These are phyloP conservation scores for Sphyrna mokarran DNA, from an alignment of 2,113 vertebrate genomes.

Conservation along the genomic window DNA sequence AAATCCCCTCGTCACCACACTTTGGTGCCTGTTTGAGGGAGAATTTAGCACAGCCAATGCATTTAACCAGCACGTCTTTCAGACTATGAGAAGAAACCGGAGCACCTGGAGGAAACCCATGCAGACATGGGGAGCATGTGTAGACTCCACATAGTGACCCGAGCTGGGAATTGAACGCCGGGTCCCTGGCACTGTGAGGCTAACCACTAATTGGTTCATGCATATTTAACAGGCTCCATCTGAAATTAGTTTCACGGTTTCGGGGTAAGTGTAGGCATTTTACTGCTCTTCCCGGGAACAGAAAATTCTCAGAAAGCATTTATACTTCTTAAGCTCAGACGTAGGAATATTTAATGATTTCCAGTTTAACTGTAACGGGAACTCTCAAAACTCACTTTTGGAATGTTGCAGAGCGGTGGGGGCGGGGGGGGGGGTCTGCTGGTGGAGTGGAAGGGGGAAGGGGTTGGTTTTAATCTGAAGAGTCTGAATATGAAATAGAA, in stretches of 20 bases:
- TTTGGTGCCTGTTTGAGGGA: too few species aligned
- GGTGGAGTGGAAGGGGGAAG: too few species aligned
- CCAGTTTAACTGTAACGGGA: neutral
- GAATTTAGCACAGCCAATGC: too few species aligned
- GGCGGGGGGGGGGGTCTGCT: too few species aligned
- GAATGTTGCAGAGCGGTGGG: neutral
- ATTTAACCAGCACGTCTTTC: too few species aligned
- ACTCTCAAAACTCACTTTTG: neutral
- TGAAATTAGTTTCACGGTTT: neutral
- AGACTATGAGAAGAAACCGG: too few species aligned
- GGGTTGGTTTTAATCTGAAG: neutral
- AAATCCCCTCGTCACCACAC: too few species aligned
- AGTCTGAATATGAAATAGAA: neutral
- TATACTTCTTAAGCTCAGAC: neutral
- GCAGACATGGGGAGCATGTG: too few species aligned
- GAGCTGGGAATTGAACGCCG: too few species aligned
- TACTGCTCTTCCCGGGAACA: neutral
- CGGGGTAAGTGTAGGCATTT: neutral
- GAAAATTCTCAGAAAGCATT: neutral
- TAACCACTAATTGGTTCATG: neutral
- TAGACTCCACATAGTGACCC: too few species aligned
- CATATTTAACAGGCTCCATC: neutral
- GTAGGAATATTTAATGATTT: neutral
- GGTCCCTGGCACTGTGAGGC: too few species aligned
- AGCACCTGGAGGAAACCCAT: too few species aligned